Base-by-base conservation (phyloP, 1,140 invertebrate species). In the Tetramorium alpestre region DNA sequence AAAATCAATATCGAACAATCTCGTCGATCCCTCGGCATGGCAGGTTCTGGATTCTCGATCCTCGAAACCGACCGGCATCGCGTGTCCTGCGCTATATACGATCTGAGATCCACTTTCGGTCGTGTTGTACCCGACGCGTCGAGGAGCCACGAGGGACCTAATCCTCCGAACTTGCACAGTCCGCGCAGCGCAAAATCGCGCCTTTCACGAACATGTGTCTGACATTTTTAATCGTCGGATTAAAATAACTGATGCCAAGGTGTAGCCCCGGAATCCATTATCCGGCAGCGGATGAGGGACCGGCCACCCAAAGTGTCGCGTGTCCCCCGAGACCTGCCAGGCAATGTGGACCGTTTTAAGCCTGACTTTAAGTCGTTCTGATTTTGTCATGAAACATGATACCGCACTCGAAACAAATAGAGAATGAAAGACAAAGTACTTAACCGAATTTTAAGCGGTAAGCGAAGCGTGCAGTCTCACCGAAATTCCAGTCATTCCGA, bases 211-310 rank as follows among this genome's bases (percentile, higher is more conserved):
- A 95, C 94, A 94, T 93, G 93, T 94, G 94, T 95, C 94, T 94
- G 94, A 95, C 94, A 94, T 95, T 95, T 95, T 95, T 94, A 95
- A 94, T 95, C 94, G 91, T 87, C 77, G 91, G 94, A 94, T 94
- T 95, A 95, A 94, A 94, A 94, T 94, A 94, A 94, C 93, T 92
- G 94, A 94, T 94, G 93, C 93, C 91, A 93, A 94, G 91, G 90
- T 94, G 91, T 92, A 92, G 90, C 88, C 89, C 89, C 84, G 90
- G 91, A 93, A 93, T 94, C 90, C 93, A 91, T 94, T 94, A 94
- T 94, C 93, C 91, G 82, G 49, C 67, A 90, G 91, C 70, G 91
- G 91, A 92, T 93, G 92, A 94, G 90, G 76, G 89, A 89, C 60
- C 85, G 94, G 87, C 94, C 94, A 94, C 94, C 94, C 93, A 94